Base-by-base conservation (phyloP, 2,888 invertebrate genomes). In the Andrena hattorfiana region DNA sequence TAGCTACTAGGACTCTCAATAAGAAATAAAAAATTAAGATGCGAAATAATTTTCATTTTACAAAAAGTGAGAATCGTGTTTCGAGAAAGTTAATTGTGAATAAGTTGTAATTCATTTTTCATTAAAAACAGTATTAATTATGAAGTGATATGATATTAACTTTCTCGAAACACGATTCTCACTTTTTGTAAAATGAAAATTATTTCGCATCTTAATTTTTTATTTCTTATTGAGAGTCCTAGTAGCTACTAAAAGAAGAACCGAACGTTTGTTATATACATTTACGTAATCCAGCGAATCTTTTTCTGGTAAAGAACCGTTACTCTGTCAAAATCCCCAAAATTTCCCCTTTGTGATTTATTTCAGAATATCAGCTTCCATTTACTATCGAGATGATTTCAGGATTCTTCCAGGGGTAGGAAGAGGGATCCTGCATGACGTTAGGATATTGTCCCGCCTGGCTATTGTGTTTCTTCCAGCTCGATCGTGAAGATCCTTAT, bases 401-500 rank as follows among this genome's bases (percentile, higher is more conserved):
- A 26, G 63, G 75, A 83, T 85, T 26, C 49, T 77, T 62, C 51
- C 62, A 35, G 68, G 30, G 67, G 28, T 35, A 67, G 54, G 59
- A 68, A 75, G 68, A 73, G 74, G 54, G 72, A 70, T 73, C 48
- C 71, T 51, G 35, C 51, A 32, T 69, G 66, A 81, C 77, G 71
- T 70, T 54, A 64, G 81, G 79, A 85, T 69, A 80, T 82, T 85
- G 85, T 81, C 82, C 84, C 79, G 73, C 74, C 62, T 68, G 71
- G 63, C 84, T 60, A 89, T 88, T 88, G 87, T 87, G 42, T 49
- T 28, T 30, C 67, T 48, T 73, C 28, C 73, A 32, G 56, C 23
- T 42, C 63, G 48, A 87, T 81, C 75, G 77, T 51, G 67, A 49
- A 77, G 77, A 80, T 89, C 63, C 77, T 85, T 85, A 84, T 89